Evolutionary conservation across 2,113 vertebrate genomes (phyloP), one percentile per base, ranked within the genome.

Genomic region (Copsychus sechellarum): DNA sequence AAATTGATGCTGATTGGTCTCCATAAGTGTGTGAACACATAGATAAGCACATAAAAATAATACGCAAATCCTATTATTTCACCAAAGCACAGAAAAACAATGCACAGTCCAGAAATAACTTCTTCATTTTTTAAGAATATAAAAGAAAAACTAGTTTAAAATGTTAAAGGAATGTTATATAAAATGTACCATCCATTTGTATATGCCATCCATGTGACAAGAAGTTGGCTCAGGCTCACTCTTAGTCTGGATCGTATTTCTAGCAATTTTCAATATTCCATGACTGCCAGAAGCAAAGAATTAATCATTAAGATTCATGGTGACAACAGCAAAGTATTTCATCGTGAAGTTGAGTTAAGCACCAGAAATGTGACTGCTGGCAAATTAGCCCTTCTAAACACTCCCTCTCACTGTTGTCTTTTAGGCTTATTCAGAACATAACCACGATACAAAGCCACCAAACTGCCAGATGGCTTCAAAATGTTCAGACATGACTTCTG

Each of bases 291-390:
- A 10, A 93, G 84, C 71, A 81, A 91, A 88, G 74, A 94, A 90
- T 77, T 90, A 95, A 90, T 95, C 81, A 73, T 62, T 93, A 88
- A 88, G 90, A 93, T 87, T 86, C 66, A 73, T 29, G 54, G 74
- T 77, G 81, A 91, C 70, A 82, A 88, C 74, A 85, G 66, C 69
- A 40, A 91, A 80, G 54, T 36, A 61, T 82, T 94, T 91, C 10
- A 72, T 80, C 31, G 34, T 74, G 53, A 91, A 87, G 81, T 21
- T 78, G 81, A 62, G 38, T 24, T 85, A 85, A 87, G 78, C 78
- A 91, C 66, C 74, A 95, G 78, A 87, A 95, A 85, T 57, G 33
- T 81, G 76, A 64, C 81, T 87, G 76, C 74, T 95, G 86, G 83
- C 89, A 87, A 94, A 79, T 45, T 17, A 92, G 38, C 50, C 25